Percentiles rank a stretch among this genome's conserved stretches.
Conservation (phyloP, 2,888 invertebrate species). For the Scaptomyza caliginosa region DNA sequence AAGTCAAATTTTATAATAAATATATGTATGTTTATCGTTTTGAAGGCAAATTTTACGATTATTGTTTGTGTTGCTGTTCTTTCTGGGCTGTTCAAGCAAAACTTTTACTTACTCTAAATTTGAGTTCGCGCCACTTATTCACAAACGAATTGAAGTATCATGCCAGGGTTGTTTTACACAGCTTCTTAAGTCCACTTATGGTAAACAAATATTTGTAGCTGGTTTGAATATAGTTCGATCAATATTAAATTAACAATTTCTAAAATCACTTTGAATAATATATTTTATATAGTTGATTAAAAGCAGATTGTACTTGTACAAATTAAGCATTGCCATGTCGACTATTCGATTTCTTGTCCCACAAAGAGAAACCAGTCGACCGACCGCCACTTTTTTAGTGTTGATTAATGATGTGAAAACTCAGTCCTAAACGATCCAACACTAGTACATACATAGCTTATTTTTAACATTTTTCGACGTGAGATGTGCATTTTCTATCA, state of each 20-base stretch:
- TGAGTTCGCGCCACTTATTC: not conserved
- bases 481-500: constrained; percentile 74
- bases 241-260: not conserved
- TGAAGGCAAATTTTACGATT: not conserved
- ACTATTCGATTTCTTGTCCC: not conserved
- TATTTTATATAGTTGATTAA: not conserved
- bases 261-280: not conserved
- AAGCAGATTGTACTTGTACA: not conserved
- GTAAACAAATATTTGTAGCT: not conserved
- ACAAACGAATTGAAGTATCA: not conserved
- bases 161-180: not conserved
- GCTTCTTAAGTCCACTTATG: not conserved
- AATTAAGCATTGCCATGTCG: not conserved
- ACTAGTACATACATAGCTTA: constrained; percentile 69
- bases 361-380: not conserved
- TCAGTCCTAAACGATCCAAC: constrained; percentile 42
- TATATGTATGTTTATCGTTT: not conserved
- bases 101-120: not conserved
- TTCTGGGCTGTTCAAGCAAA: too few relatives aligned
- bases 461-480: constrained; percentile 73
- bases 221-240: not conserved
- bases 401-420: constrained; percentile 16
- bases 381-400: constrained; percentile 40
- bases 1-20: not conserved
- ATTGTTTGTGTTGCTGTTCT: too few relatives aligned